These are phyloP conservation scores for sheep (Ovis aries) DNA, from an alignment of 2,113 vertebrate species.

Conservation along the genomic window DNA sequence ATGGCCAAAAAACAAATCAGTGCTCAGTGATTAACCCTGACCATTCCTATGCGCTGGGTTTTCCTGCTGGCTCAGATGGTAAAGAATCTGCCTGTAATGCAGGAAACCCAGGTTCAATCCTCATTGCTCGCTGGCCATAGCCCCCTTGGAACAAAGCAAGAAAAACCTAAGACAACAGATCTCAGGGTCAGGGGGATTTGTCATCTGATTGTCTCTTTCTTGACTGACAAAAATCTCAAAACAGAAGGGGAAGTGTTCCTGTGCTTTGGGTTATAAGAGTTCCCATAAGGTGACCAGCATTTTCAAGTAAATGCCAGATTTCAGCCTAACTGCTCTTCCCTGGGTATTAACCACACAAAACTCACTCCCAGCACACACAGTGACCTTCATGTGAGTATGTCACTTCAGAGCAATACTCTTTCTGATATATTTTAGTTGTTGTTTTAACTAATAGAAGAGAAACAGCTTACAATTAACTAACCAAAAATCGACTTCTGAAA, in stretches of 20 bases:
- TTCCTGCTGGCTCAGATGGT: neutral
- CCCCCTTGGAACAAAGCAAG: neutral
- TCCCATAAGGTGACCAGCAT: neutral
- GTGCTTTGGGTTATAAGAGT: neutral
- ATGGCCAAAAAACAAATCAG: neutral
- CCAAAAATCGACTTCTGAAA: neutral
- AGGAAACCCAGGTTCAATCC: neutral
- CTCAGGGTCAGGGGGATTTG: neutral
- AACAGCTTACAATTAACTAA: neutral
- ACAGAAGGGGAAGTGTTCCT: neutral
- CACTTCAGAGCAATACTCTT: neutral
- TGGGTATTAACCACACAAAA: neutral
- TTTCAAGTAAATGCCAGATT: neutral
- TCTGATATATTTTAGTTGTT: neutral
- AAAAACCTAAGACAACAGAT: neutral
- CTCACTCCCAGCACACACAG: too few relatives aligned
- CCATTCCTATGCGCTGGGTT: neutral
- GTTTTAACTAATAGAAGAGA: neutral
- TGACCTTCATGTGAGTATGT: neutral
- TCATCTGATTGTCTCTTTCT: neutral
- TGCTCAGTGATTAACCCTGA: neutral
- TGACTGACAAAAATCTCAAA: neutral
- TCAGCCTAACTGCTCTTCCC: neutral
- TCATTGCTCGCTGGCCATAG: neutral
- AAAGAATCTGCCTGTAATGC: neutral